Base-by-base conservation (phyloP, 2,888 invertebrate genomes). In the Hirtodrosophila cameraria region DNA sequence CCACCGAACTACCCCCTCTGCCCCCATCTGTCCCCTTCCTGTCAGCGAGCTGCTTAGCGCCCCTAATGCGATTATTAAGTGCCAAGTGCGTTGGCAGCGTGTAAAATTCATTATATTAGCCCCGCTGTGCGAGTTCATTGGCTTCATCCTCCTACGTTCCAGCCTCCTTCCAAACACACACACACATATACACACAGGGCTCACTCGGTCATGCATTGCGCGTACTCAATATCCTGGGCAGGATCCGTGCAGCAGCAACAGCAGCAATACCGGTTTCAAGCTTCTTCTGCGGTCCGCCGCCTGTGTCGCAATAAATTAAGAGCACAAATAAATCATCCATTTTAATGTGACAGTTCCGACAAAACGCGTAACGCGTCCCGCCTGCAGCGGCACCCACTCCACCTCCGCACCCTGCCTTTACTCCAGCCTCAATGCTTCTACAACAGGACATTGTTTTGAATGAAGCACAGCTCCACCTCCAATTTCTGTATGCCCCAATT, bases 321-420 rank as follows among this genome's bases (percentile, higher is more conserved):
- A 77, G 65, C 73, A 72, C 88, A 85, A 82, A 88, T 88, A 88
- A 86, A 86, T 86, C 86, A 86, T 88, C 86, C 87, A 88, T 86
- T 86, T 88, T 88, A 88, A 88, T 86, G 88, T 85, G 88, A 86
- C 86, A 87, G 86, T 87, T 85, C 83, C 87, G 88, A 85, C 88
- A 84, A 83, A 18, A 86, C 70, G 69, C 67, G 52, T 35, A 30
- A 13, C 31, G 42, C 41, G 45, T 15, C 27, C 18, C 39, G 49
- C 20, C 27, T 11, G 15, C 5, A 28, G 31, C 30, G 20, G 12
- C 12, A 13, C 11, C 11, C 9, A 6, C 45, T 1, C 41, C 28
- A 5, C 28, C 15, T 18, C n/a, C n/a, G n/a, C n/a, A n/a, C n/a
- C n/a, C n/a, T n/a, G n/a, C n/a, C n/a, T n/a, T n/a, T n/a, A 38